Evolutionary conservation across 2,113 vertebrate genomes (phyloP).

Genomic region (Sitta europaea): DNA sequence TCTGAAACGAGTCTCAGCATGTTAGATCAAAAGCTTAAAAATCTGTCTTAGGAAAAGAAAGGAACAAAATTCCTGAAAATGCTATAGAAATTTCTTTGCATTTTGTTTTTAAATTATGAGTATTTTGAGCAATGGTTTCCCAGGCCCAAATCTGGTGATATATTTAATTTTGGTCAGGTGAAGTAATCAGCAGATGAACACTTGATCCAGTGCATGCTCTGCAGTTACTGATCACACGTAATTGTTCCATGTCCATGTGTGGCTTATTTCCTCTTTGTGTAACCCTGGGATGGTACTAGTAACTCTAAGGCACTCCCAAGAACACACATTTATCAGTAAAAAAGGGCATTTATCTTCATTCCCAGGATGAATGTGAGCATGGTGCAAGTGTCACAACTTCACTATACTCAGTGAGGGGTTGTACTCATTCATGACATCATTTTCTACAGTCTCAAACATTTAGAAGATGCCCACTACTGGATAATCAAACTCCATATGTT

Average conservation of each 20-base stretch:
- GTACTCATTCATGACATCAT: neutral
- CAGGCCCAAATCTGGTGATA: neutral
- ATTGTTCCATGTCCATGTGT: neutral
- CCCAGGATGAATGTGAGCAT: neutral
- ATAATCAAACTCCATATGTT: neutral
- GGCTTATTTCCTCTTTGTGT: neutral
- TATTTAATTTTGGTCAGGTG: neutral
- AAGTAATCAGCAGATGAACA: neutral
- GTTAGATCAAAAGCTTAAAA: neutral
- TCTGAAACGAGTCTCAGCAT: neutral
- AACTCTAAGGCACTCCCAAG: neutral
- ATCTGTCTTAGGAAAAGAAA: neutral
- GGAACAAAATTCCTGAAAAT: neutral
- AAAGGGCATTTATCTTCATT: neutral
- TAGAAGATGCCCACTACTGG: neutral
- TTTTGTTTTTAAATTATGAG: neutral
- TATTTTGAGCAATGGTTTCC: neutral
- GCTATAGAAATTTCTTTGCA: neutral
- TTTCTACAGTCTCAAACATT: neutral
- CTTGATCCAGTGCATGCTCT: neutral
- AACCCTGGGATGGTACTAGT: neutral
- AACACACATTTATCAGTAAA: neutral
- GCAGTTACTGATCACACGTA: neutral
- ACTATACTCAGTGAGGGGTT: neutral
- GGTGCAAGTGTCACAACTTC: neutral